phyloP scores from a whole-genome alignment of 2,888 invertebrate genomes.

The Rosalia funebris region DNA sequence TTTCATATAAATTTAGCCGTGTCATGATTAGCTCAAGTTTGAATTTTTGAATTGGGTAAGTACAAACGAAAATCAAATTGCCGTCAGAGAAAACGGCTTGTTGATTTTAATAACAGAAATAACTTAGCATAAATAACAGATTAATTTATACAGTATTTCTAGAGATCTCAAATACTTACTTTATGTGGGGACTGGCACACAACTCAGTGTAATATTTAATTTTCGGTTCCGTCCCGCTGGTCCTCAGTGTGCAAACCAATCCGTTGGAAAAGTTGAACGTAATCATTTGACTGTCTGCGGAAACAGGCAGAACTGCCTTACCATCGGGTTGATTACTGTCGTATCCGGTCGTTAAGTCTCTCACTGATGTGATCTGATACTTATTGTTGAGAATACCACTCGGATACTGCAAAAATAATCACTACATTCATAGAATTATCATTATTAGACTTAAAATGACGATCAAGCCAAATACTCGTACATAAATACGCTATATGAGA shows the following conservation, averaged over 20 bases:
- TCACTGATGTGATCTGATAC: slow-evolving; percentile 74
- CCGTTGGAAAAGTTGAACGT: slow-evolving; percentile 92
- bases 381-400: slow-evolving; percentile 70
- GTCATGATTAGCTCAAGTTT: neutral
- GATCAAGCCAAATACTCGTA: too few species aligned
- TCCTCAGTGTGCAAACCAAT: slow-evolving; percentile 86
- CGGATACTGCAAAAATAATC: slow-evolving; percentile 79
- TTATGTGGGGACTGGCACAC: slow-evolving; percentile 73
- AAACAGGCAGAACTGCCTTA: slow-evolving; percentile 76
- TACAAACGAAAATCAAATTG: neutral
- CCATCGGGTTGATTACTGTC: slow-evolving; percentile 78
- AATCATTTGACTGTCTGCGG: slow-evolving; percentile 86
- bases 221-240: slow-evolving; percentile 99
- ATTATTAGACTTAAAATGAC: too few species aligned
- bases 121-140: neutral
- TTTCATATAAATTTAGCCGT: neutral
- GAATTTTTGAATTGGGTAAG: neutral
- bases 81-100: neutral
- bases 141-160: neutral
- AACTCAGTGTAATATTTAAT: slow-evolving; percentile 98
- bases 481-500: too few species aligned
- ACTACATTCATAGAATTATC: too few species aligned
- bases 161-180: slow-evolving; percentile 63
- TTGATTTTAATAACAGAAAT: neutral
- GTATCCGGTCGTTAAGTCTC: slow-evolving; percentile 91